Percentiles rank a stretch among this genome's conserved stretches.
Conservation (phyloP, 1,140 invertebrate species). For the Drosophila varians region DNA sequence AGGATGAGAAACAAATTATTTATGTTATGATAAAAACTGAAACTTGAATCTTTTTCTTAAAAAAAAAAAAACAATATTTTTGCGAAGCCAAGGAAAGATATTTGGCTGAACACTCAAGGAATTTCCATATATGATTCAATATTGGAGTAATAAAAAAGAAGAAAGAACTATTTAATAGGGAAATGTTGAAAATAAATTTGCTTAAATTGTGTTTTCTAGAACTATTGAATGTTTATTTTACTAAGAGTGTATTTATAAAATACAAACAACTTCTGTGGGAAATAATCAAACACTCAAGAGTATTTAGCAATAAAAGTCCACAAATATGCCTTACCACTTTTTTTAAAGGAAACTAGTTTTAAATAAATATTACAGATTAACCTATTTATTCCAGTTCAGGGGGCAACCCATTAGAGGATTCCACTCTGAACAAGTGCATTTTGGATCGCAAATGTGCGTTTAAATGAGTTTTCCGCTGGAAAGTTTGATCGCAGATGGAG, state of each 20-base stretch:
- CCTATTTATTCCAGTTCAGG: neutral
- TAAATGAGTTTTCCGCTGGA: slow-evolving; percentile 62
- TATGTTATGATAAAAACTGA: neutral
- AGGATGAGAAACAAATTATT: slow-evolving; percentile 1
- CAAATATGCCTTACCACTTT: neutral
- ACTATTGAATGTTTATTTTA: neutral
- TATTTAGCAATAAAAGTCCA: neutral
- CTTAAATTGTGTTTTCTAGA: no score
- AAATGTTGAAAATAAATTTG: no score
- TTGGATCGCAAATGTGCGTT: slow-evolving; percentile 62
- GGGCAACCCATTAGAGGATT: neutral
- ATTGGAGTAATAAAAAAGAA: no score
- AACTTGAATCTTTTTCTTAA: neutral
- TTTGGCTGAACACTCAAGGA: no score
- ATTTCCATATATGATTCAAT: no score
- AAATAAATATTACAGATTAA: neutral
- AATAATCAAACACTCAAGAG: neutral
- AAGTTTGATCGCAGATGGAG: slow-evolving; percentile 49
- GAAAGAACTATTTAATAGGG: no score
- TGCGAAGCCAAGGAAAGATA: no score
- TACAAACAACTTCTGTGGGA: neutral
- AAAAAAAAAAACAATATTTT: neutral
- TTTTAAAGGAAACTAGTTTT: neutral
- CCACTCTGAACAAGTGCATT: slow-evolving; percentile 20
- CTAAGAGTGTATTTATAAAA: slow-evolving; percentile 1